Conservation (phyloP, 30 jellyfish, hydroid and myxozoan genomes). For the Hydractinia echinata region DNA sequence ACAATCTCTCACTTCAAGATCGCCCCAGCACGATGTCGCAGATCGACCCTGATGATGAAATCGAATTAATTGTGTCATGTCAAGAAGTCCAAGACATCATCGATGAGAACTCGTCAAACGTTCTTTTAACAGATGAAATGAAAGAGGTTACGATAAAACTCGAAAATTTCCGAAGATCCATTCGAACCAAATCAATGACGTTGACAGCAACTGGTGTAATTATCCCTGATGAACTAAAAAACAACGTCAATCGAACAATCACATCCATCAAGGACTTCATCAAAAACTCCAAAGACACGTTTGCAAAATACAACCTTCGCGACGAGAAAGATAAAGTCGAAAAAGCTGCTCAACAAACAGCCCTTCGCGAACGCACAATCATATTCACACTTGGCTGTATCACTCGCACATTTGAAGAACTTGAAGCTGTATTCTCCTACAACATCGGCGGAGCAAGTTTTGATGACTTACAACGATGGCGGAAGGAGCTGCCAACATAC, state of each 20-base stretch:
- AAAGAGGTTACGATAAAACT: neutral
- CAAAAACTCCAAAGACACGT: neutral
- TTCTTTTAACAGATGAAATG: neutral
- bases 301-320: neutral
- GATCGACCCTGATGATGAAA: neutral
- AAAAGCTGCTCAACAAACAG: too few species aligned
- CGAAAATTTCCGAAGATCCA: neutral
- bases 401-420: neutral
- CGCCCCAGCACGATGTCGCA: neutral
- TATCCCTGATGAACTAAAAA: neutral
- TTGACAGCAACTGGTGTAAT: neutral
- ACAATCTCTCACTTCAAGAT: neutral
- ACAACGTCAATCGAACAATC: neutral
- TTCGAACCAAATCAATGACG: neutral
- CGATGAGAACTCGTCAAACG: slow-evolving; percentile 11
- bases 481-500: neutral
- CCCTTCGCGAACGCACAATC: neutral
- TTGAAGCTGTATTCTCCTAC: neutral
- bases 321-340: neutral
- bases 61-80: neutral
- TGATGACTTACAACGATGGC: neutral
- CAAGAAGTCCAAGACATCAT: slow-evolving; percentile 11
- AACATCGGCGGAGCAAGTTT: neutral
- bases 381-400: neutral
- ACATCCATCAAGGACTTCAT: neutral